phyloP scores from a whole-genome alignment of 2,888 invertebrate genomes.

The Amphipoea lucens region DNA sequence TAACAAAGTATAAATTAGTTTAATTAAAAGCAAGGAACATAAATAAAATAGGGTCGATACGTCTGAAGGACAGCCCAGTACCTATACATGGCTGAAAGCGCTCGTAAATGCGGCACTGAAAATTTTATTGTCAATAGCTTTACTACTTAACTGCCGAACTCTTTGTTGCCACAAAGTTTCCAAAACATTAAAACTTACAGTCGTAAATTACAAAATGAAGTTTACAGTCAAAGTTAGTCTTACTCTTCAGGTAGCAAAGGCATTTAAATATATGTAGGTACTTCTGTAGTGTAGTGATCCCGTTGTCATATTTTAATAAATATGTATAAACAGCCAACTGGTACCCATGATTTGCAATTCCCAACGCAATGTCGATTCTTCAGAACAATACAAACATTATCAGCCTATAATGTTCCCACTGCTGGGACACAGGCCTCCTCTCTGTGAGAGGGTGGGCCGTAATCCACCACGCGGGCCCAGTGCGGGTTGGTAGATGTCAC shows the following conservation, averaged over 20 bases:
- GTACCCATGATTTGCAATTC: background rate
- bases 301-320: constrained; percentile 5
- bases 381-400: constrained; percentile 18
- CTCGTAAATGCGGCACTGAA: constrained; percentile 64
- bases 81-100: constrained; percentile 42
- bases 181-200: constrained; percentile 39
- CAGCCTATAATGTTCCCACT: no score
- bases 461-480: no score
- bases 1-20: constrained; percentile 43
- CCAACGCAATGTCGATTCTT: constrained; percentile 1
- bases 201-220: constrained; percentile 44
- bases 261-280: background rate
- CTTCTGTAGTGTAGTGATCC: background rate
- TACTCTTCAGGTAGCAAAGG: background rate
- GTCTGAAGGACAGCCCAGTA: constrained; percentile 59
- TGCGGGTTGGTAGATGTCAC: no score
- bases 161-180: constrained; percentile 36
- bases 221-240: constrained; percentile 18
- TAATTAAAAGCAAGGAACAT: constrained; percentile 55
- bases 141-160: constrained; percentile 42
- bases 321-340: background rate
- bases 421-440: no score
- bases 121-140: constrained; percentile 57
- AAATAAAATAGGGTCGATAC: constrained; percentile 61
- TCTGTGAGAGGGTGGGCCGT: no score